Percentiles rank a stretch among this genome's conserved stretches.
These are phyloP conservation scores for Maniola jurtina DNA, from an alignment of 1,140 invertebrate species.

Conservation along the genomic window DNA sequence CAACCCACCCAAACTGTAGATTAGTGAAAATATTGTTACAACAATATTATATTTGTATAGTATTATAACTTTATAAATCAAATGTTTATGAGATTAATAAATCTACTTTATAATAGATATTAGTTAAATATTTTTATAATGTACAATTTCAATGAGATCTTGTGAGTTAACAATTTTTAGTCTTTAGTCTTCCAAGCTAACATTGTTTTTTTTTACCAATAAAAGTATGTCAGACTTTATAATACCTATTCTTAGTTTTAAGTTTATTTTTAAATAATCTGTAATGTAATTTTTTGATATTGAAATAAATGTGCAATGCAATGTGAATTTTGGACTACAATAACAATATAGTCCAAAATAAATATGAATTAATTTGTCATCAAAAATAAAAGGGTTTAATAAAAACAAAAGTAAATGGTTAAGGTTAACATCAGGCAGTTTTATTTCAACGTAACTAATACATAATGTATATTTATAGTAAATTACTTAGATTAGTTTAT, in stretches of 20 bases:
- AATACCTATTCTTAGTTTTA: background rate
- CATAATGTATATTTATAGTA: slow-evolving; percentile 15
- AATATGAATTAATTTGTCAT: too few species aligned
- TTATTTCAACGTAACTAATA: slow-evolving; percentile 16
- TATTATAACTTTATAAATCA: slow-evolving; percentile 22
- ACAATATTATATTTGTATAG: slow-evolving; percentile 34
- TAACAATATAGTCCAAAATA: background rate
- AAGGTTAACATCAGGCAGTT: slow-evolving; percentile 5
- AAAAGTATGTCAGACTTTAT: background rate
- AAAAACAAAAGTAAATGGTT: slow-evolving; percentile 15
- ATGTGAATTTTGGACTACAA: background rate
- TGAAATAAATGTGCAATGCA: slow-evolving; percentile 2
- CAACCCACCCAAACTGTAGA: slow-evolving; percentile 68
- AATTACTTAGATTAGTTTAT: slow-evolving; percentile 17
- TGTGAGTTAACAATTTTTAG: slow-evolving; percentile 7
- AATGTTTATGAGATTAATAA: slow-evolving; percentile 10
- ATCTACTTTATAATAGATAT: background rate
- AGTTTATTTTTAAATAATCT: background rate
- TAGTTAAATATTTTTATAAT: background rate
- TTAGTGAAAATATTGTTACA: slow-evolving; percentile 47
- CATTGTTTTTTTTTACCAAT: background rate
- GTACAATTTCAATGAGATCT: slow-evolving; percentile 12
- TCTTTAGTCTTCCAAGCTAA: slow-evolving; percentile 12
- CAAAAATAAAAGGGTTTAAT: slow-evolving; percentile 2
- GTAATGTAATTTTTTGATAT: background rate